Evolutionary conservation across 2,113 vertebrate genomes (phyloP).

Genomic region (Pomatorhinus ruficollis): DNA sequence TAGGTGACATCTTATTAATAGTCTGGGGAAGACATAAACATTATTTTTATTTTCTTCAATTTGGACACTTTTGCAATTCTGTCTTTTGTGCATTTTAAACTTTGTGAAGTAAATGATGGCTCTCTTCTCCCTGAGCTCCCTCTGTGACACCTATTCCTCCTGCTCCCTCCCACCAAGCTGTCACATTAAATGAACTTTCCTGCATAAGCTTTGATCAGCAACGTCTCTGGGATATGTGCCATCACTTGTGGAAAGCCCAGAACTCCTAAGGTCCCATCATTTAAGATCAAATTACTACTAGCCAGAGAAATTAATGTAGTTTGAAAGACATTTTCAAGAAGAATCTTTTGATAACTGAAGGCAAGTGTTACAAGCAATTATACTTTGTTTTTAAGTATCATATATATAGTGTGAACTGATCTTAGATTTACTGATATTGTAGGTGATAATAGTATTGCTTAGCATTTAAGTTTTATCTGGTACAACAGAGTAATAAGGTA

Average conservation of each 20-base stretch:
- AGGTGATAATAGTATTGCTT: not conserved
- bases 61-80: not conserved
- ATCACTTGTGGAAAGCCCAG: not conserved
- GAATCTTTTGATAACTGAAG: not conserved
- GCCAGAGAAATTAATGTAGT: not conserved
- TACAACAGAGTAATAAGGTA: not conserved
- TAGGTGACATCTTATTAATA: conserved; percentile 91
- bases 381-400: not conserved
- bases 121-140: not conserved
- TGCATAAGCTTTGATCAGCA: not conserved
- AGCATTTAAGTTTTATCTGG: not conserved
- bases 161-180: not conserved
- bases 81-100: not conserved
- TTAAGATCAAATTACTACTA: not conserved
- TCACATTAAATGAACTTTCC: not conserved
- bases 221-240: not conserved
- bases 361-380: not conserved
- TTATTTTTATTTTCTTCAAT: not conserved
- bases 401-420: not conserved
- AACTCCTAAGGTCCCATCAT: not conserved
- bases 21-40: conserved; percentile 67
- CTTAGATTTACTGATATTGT: not conserved
- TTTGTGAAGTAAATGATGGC: not conserved
- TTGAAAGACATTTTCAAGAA: not conserved
- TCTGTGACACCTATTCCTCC: not conserved